These are phyloP conservation scores for Tragelaphus scriptus DNA, from an alignment of 2,113 vertebrate genomes.

Conservation along the genomic window DNA sequence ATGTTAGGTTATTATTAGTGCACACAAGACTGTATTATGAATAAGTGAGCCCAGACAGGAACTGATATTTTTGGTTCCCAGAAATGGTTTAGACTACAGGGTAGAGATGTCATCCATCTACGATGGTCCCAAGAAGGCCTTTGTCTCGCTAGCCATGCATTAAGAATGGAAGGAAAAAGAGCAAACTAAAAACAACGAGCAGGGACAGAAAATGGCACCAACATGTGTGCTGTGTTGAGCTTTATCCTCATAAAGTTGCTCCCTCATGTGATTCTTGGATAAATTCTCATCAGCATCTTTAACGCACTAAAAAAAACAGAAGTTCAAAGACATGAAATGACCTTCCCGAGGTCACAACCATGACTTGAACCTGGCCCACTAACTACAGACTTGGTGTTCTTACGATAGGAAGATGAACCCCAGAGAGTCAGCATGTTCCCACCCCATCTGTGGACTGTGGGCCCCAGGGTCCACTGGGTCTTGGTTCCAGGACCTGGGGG, in stretches of 20 bases:
- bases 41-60: neutral
- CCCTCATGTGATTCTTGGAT: neutral
- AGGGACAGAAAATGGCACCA: neutral
- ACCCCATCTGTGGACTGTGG: neutral
- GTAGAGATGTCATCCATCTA: neutral
- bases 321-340: neutral
- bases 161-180: neutral
- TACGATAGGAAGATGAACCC: neutral
- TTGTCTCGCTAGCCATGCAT: neutral
- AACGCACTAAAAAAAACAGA: neutral
- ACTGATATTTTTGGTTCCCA: neutral
- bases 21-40: neutral
- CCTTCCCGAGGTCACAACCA: neutral
- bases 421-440: neutral
- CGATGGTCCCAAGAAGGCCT: conserved; percentile 1
- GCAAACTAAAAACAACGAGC: neutral
- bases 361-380: neutral
- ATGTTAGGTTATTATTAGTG: neutral
- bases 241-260: neutral
- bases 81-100: neutral
- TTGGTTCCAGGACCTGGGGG: neutral
- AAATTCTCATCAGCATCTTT: neutral
- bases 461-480: neutral
- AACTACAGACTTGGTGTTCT: neutral
- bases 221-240: neutral